Base-by-base conservation (phyloP, 2,113 vertebrate species). In the Psilopogon haemacephalus region DNA sequence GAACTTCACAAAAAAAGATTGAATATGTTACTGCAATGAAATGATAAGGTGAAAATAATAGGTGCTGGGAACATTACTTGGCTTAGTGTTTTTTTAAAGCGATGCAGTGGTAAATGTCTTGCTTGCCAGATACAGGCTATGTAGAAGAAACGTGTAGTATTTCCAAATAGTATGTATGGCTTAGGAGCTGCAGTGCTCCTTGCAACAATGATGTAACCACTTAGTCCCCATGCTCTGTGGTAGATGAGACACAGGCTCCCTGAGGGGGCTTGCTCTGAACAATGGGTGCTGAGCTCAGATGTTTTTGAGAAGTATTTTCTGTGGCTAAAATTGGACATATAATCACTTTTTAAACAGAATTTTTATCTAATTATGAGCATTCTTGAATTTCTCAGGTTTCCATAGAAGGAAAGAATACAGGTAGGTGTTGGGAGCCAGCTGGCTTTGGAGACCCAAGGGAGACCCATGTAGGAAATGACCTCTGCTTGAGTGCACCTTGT, bases 121-220 rank as follows among this genome's bases (percentile, higher is more conserved):
- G 11, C 71, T 96, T 93, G 48, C 56, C 89, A 73, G 86, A 89
- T 91, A 40, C 0, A 94, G 84, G 9, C 69, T 87, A 4, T 48
- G n/a, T 63, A 90, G 89, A 59, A 86, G 27, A 42, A 96, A 77
- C 33, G 68, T 94, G 77, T 71, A 86, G 35, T 87, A 82, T 30
- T 95, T 94, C 38, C 17, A 19, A 33, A 90, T 77, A 20, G 6
- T 8, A 6, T 3, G 7, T 87, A 3, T 52, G 11, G 9, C 9
- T 38, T 71, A 71, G 62, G 68, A 86, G 20, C 37, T 52, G 40
- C 54, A 56, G 30, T 69, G 24, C 24, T 6, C 5, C 59, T 67
- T 90, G 28, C 52, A 77, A 15, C 42, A 28, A 0, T 52, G 23
- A 19, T n/a, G 11, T 62, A n/a, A 44, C 30, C 13, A 19, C 54